Conservation (phyloP, 1,140 invertebrate genomes). For the Drosophila micromelanica region DNA sequence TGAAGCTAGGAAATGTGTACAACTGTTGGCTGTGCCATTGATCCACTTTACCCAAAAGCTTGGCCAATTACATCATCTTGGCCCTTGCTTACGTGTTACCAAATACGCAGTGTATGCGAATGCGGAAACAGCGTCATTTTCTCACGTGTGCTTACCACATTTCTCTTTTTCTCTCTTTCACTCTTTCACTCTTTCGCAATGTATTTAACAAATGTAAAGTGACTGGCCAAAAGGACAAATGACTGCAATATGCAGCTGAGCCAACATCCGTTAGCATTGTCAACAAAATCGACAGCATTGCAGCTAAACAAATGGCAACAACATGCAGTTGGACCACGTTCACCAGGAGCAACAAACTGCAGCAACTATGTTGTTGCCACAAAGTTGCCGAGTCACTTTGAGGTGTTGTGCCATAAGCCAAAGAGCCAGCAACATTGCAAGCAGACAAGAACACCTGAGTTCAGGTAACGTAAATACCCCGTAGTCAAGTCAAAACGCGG, state of each 20-base stretch:
- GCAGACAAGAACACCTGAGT: slow-evolving; percentile 10
- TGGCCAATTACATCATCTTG: slow-evolving; percentile 55
- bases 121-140: slow-evolving; percentile 31
- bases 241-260: slow-evolving; percentile 59
- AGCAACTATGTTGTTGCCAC: slow-evolving; percentile 43
- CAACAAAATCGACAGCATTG: slow-evolving; percentile 62
- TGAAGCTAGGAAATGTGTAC: slow-evolving; percentile 45
- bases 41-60: slow-evolving; percentile 57
- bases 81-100: slow-evolving; percentile 21
- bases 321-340: slow-evolving; percentile 62
- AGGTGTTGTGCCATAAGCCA: slow-evolving; percentile 25
- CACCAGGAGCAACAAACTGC: slow-evolving; percentile 39
- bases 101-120: slow-evolving; percentile 5
- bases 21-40: slow-evolving; percentile 41
- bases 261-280: slow-evolving; percentile 73
- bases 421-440: slow-evolving; percentile 19
- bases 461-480: background rate
- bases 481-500: background rate
- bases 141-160: too few species aligned
- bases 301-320: slow-evolving; percentile 64
- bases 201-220: slow-evolving; percentile 51
- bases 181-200: slow-evolving; percentile 5
- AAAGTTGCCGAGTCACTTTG: slow-evolving; percentile 64
- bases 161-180: slow-evolving; percentile 2
- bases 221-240: slow-evolving; percentile 72